A percentile compares a stretch with the other conserved stretches of the same genome.
phyloP scores from a whole-genome alignment of 2,113 vertebrate genomes.

The Zosterops pallidus region DNA sequence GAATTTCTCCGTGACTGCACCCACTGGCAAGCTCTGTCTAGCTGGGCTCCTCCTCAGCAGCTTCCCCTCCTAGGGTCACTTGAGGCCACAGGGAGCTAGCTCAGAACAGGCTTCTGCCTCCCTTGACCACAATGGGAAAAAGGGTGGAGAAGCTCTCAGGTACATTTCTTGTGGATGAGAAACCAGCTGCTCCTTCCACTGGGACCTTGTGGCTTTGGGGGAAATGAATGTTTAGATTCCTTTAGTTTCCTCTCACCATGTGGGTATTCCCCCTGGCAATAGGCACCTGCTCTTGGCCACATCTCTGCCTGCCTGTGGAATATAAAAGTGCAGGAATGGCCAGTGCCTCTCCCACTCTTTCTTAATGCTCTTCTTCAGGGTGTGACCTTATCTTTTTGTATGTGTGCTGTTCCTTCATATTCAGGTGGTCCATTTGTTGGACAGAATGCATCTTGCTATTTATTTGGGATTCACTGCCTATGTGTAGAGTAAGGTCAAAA shows the following conservation, averaged over 20 bases:
- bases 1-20: constrained; percentile 32
- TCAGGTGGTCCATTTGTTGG: not conserved
- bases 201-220: not conserved
- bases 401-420: accelerated
- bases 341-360: not conserved
- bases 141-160: not conserved
- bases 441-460: not conserved
- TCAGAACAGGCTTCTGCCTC: not conserved
- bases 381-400: not conserved
- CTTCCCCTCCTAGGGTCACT: not conserved
- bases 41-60: not conserved
- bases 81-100: not conserved
- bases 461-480: not conserved
- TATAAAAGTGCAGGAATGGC: not conserved
- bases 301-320: accelerated
- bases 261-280: not conserved
- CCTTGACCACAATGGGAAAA: not conserved
- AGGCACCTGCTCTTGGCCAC: not conserved
- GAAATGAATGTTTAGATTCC: not conserved
- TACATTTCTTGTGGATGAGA: not conserved
- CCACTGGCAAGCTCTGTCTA: constrained; percentile 17
- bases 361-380: not conserved
- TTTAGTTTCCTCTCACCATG: not conserved
- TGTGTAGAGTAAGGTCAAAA: not conserved
- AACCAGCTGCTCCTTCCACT: not conserved